Conservation (phyloP, 2,797 vertebrate genomes). For the Cynopterus sphinx region DNA sequence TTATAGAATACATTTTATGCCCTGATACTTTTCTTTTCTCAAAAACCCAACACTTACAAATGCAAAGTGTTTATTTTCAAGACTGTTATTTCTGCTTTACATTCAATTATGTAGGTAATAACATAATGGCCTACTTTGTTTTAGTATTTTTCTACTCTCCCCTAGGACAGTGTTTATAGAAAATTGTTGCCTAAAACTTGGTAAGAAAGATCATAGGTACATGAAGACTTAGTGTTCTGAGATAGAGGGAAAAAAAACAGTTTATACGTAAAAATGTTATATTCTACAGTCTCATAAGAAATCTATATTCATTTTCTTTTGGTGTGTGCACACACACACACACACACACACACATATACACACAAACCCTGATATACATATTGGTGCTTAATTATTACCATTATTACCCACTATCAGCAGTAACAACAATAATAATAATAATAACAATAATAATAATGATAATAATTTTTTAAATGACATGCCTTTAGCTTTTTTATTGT, state of each 20-base stretch:
- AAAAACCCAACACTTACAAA: background rate
- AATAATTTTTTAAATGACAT: background rate
- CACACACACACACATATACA: background rate
- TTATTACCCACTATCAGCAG: background rate
- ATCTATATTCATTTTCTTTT: slow-evolving; percentile 13
- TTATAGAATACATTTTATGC: background rate
- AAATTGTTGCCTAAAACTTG: background rate
- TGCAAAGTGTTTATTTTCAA: background rate
- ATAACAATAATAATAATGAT: background rate
- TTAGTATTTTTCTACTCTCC: background rate
- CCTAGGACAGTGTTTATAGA: background rate
- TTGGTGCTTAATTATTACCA: background rate
- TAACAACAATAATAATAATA: background rate
- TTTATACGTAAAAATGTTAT: background rate
- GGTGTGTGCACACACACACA: background rate
- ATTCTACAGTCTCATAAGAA: background rate
- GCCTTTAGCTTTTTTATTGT: background rate
- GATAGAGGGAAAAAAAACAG: background rate
- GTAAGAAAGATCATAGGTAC: background rate
- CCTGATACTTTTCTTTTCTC: background rate
- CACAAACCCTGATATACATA: background rate
- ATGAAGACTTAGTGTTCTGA: background rate
- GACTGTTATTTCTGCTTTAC: background rate
- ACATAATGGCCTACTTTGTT: background rate
- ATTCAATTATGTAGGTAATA: background rate